Percentiles rank a stretch among this genome's conserved stretches.
Conservation (phyloP, 2,888 invertebrate species). For the Chironomus tentans region DNA sequence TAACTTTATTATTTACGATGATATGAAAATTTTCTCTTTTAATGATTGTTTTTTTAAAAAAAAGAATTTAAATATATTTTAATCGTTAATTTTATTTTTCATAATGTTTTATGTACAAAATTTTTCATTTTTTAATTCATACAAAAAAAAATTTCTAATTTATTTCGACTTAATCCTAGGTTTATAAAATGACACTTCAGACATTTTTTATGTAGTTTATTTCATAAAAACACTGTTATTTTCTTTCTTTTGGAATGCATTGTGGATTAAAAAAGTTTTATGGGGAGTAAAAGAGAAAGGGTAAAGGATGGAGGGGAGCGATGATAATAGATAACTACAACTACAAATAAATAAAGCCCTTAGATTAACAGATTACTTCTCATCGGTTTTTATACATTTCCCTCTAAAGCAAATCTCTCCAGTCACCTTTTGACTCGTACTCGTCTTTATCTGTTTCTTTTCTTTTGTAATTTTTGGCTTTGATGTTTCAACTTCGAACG, state of each 20-base stretch:
- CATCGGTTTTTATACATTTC: constrained; percentile 61
- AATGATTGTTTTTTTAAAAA: too few relatives aligned
- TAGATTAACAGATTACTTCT: constrained; percentile 1
- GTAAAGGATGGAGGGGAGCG: background rate
- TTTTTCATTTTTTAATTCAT: background rate
- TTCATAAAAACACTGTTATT: background rate
- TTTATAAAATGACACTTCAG: background rate
- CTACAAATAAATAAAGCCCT: constrained; percentile 25
- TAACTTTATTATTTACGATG: too few relatives aligned
- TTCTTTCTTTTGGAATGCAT: background rate
- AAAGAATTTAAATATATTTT: too few relatives aligned
- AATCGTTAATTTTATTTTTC: too few relatives aligned
- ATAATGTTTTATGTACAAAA: background rate
- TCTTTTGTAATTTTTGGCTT: background rate
- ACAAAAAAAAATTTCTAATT: background rate
- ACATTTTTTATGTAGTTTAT: background rate
- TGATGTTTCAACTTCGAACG: constrained; percentile 67
- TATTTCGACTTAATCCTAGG: background rate
- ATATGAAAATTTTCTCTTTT: too few relatives aligned
- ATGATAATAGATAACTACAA: background rate
- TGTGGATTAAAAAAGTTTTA: background rate
- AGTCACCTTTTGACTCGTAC: constrained; percentile 13
- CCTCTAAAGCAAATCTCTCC: constrained; percentile 76
- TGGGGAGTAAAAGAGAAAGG: background rate
- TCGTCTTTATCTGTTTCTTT: constrained; percentile 5